A percentile compares a stretch with the other conserved stretches of the same genome.
phyloP scores from a whole-genome alignment of 2,113 vertebrate species.

The Apodemus sylvaticus region DNA sequence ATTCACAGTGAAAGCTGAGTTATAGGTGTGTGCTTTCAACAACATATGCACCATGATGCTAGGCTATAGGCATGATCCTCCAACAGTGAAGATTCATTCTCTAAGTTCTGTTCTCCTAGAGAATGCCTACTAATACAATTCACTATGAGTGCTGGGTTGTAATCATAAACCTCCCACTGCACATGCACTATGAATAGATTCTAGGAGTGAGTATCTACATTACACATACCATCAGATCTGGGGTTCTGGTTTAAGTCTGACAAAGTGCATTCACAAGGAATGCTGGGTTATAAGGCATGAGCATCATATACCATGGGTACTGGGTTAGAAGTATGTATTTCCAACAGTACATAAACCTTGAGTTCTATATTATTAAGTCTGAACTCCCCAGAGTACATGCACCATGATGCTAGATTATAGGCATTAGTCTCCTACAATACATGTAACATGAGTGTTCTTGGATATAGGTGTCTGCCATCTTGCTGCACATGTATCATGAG shows the following conservation, averaged over 20 bases:
- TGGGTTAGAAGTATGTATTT: background rate
- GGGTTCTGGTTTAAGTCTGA: too few species aligned
- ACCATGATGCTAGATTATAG: background rate
- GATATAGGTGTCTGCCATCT: background rate
- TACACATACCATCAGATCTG: background rate
- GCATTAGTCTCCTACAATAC: background rate
- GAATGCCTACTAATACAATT: background rate
- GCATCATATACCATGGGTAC: background rate
- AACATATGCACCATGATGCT: background rate
- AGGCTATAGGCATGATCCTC: background rate
- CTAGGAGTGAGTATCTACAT: background rate
- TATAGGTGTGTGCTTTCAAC: background rate
- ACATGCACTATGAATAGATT: too few species aligned
- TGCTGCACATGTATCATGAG: background rate
- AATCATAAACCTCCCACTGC: background rate
- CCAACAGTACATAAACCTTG: background rate
- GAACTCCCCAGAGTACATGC: background rate
- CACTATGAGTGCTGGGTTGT: background rate
- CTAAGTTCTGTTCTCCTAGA: background rate
- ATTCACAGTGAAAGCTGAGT: background rate
- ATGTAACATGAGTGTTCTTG: background rate
- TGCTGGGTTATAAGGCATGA: too few species aligned
- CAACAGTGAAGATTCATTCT: background rate
- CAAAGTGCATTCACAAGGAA: too few species aligned
- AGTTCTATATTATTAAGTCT: background rate